Conservation (phyloP, 1,140 invertebrate genomes). For the honey bee (Apis mellifera) region Amel_HAv3.1 CM009938.2:1830501-1831000, state of each 20-base stretch:
- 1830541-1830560: neutral
- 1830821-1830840: neutral
- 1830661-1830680: too few species aligned
- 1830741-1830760: neutral
- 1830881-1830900: neutral
- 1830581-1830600: too few species aligned
- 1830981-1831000: constrained; percentile 87
- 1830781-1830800: neutral
- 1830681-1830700: neutral
- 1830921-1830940: neutral
- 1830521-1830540: neutral
- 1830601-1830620: neutral
- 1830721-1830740: neutral
- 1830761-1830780: neutral
- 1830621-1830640: too few species aligned
- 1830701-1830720: neutral
- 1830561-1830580: neutral
- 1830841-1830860: neutral
- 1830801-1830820: neutral
- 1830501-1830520: neutral
- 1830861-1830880: neutral
- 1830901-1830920: neutral
- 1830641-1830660: too few species aligned
- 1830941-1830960: neutral
- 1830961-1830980: constrained; percentile 78